These are phyloP conservation scores for Caranx ignobilis DNA, from an alignment of 2,113 vertebrate species.

Conservation along the genomic window DNA sequence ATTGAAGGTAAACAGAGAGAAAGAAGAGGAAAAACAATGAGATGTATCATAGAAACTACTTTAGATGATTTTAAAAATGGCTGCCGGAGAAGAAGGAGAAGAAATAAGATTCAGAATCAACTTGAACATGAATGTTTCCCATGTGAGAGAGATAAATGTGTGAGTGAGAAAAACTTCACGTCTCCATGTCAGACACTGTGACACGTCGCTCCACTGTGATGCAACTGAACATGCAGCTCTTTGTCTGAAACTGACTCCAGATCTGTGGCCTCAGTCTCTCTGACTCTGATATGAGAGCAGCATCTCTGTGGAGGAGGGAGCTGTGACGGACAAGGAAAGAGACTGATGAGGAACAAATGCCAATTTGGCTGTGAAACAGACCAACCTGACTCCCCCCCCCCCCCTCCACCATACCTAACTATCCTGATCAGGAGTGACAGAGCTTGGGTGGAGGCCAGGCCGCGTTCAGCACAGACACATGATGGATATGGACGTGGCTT, in stretches of 20 bases:
- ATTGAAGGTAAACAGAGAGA: too few species aligned
- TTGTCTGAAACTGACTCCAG: not conserved
- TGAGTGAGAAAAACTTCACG: too few species aligned
- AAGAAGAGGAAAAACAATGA: too few species aligned
- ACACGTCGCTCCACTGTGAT: too few species aligned
- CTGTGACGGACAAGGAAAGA: constrained; percentile 43
- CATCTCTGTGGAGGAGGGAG: not conserved
- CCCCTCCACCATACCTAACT: constrained; percentile 27
- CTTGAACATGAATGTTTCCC: too few species aligned
- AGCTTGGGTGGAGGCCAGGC: constrained; percentile 49
- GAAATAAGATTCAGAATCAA: too few species aligned
- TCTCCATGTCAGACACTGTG: too few species aligned
- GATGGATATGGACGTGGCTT: constrained; percentile 52
- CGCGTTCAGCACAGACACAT: constrained; percentile 35
- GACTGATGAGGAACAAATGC: constrained; percentile 64
- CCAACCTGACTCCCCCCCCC: constrained; percentile 33
- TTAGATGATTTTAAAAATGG: too few species aligned
- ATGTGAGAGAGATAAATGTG: too few species aligned
- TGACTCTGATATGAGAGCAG: not conserved
- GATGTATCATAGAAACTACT: too few species aligned
- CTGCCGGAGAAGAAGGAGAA: too few species aligned
- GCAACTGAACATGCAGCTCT: not conserved
- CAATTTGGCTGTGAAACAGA: constrained; percentile 69
- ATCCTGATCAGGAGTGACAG: constrained; percentile 68
- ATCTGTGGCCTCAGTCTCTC: not conserved